Conservation (phyloP, 2,888 invertebrate species). For the Camponotus fellah region DNA sequence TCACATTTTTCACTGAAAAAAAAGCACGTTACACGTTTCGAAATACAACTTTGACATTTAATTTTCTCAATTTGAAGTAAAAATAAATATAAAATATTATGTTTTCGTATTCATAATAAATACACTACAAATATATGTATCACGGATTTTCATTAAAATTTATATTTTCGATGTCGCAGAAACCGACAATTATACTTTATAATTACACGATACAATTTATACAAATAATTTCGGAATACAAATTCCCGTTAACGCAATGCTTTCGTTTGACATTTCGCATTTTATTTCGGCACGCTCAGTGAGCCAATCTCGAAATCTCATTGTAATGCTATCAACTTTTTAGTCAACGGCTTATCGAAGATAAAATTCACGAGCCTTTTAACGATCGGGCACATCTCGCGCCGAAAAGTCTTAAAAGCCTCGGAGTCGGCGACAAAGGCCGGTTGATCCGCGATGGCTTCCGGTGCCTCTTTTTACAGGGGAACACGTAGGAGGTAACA, state of each 20-base stretch:
- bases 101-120: not conserved
- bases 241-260: not conserved
- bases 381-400: slow-evolving; percentile 18
- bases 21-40: not conserved
- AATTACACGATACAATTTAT: slow-evolving; percentile 4
- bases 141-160: slow-evolving; percentile 11
- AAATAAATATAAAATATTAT: not conserved
- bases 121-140: not conserved
- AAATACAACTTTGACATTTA: not conserved
- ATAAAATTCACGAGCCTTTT: slow-evolving; percentile 32
- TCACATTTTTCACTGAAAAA: not conserved
- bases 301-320: slow-evolving; percentile 1
- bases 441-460: slow-evolving; percentile 70
- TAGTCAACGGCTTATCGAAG: slow-evolving; percentile 18
- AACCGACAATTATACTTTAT: not conserved
- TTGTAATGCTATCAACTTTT: slow-evolving; percentile 18
- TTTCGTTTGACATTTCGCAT: not conserved
- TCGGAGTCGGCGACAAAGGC: slow-evolving; percentile 50
- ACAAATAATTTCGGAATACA: not conserved
- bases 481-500: slow-evolving; percentile 42
- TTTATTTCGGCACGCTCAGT: not conserved
- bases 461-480: slow-evolving; percentile 58
- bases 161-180: not conserved
- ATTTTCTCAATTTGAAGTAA: not conserved
- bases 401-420: slow-evolving; percentile 28